Base-by-base conservation (phyloP, 2,113 vertebrate species). In the Sterna hirundo region DNA sequence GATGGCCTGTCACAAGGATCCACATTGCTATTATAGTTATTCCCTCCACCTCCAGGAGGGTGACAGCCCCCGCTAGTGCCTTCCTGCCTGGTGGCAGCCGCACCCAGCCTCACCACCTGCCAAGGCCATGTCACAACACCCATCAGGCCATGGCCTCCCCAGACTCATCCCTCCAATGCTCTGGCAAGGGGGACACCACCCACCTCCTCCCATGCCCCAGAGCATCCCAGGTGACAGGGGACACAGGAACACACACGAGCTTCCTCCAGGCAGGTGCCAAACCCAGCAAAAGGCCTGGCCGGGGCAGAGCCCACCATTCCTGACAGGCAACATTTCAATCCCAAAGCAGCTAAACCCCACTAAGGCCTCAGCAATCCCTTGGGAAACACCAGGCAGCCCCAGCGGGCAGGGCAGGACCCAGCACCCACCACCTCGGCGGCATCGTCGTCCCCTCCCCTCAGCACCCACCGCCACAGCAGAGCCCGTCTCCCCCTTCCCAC, bases 371-470 rank as follows among this genome's bases (percentile, higher is more conserved):
- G 27, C 44, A 2, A 6, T 3, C 19, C 32, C 25, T n/a, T 2
- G 1, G 4, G 5, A 44, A 22, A 27, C 14, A 5, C 3, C 18
- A 21, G 5, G 6, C 13, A 46, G 6, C 14, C 32, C 2, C 7
- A 2, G 8, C 13, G 8, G 7, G 2, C 11, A 40, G 9, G 2
- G 13, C 9, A 0, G 1, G 1, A 1, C 11, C 10, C 32, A 11
- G 2, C 6, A 29, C 58, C 36, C 57, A 15, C 25, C 15, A 2
- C 11, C 5, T 13, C 19, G 2, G 15, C 12, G 9, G 8, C 9
- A 4, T 12, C 42, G 20, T 15, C 40, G 10, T 8, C 14, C 14
- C 19, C 30, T 11, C 21, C 42, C 32, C 36, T 40, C 32, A 13
- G 2, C 6, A 22, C 64, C 42, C 51, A 16, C 27, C 18, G 2